Evolutionary conservation across 2,888 invertebrate species (phyloP).

Genomic region (Beris chalybata): DNA sequence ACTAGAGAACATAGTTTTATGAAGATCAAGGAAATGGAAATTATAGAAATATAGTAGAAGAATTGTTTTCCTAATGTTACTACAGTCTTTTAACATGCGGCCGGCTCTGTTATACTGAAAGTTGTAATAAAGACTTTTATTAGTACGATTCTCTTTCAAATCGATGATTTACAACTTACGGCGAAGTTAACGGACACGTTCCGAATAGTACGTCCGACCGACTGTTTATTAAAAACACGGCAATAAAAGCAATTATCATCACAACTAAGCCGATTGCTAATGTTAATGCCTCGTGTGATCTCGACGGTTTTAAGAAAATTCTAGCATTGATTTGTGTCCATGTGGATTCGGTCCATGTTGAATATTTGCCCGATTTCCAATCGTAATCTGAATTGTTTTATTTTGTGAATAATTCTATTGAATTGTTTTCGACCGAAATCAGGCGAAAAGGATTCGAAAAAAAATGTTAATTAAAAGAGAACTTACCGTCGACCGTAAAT

Average conservation of each 20-base stretch:
- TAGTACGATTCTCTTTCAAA: constrained; percentile 22
- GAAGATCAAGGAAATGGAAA: too few relatives aligned
- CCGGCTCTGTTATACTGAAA: constrained; percentile 52
- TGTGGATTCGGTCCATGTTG: constrained; percentile 88
- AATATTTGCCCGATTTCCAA: constrained; percentile 74
- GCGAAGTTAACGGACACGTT: constrained; percentile 49
- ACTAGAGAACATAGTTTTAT: too few relatives aligned
- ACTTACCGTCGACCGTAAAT: constrained; percentile 68
- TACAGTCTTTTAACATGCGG: constrained; percentile 47
- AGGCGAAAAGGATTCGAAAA: background rate
- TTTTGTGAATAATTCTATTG: background rate
- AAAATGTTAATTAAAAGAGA: background rate
- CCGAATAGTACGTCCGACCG: constrained; percentile 54
- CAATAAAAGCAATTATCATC: constrained; percentile 52
- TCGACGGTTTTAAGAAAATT: constrained; percentile 73
- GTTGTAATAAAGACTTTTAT: constrained; percentile 40
- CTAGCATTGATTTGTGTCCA: constrained; percentile 75
- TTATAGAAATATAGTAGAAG: too few relatives aligned
- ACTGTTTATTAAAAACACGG: constrained; percentile 53
- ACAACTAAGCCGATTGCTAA: constrained; percentile 52
- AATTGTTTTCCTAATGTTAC: too few relatives aligned
- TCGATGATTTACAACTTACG: constrained; percentile 48
- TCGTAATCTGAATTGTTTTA: constrained; percentile 66
- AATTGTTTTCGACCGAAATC: constrained; percentile 8
- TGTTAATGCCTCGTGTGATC: constrained; percentile 51